Evolutionary conservation across 2,888 invertebrate species (phyloP).

Genomic region (Koerneria pararmatus): DNA sequence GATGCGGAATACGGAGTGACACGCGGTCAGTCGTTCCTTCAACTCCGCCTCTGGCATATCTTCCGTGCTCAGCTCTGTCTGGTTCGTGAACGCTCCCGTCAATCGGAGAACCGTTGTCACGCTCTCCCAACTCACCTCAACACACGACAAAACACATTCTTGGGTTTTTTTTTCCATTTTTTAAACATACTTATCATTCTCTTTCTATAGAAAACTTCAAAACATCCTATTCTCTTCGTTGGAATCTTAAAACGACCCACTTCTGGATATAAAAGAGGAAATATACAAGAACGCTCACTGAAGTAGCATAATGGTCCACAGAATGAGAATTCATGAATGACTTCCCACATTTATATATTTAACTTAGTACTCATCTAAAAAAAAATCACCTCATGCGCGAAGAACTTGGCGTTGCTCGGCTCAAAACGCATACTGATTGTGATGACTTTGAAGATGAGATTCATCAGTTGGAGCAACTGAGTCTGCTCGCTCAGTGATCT

Average conservation of each 20-base stretch:
- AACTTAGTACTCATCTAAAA: neutral
- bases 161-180: too few relatives aligned
- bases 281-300: too few relatives aligned
- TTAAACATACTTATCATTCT: too few relatives aligned
- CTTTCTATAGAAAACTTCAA: too few relatives aligned
- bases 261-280: too few relatives aligned
- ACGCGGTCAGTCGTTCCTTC: constrained; percentile 31
- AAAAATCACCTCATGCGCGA: constrained; percentile 78
- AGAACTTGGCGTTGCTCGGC: constrained; percentile 96
- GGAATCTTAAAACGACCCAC: too few relatives aligned
- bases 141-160: too few relatives aligned
- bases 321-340: too few relatives aligned
- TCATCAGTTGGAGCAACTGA: constrained; percentile 45
- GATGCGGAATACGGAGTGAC: constrained; percentile 49
- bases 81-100: constrained; percentile 77
- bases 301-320: too few relatives aligned
- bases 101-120: constrained; percentile 85
- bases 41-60: constrained; percentile 30
- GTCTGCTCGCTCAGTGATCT: constrained; percentile 25
- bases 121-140: constrained; percentile 83
- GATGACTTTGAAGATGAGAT: constrained; percentile 51
- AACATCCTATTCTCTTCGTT: too few relatives aligned
- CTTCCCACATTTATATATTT: too few relatives aligned
- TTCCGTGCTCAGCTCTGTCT: constrained; percentile 25
- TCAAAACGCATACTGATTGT: constrained; percentile 87